Conservation (phyloP, 2,888 invertebrate genomes). For the Branchipolynoe longqiensis region DNA sequence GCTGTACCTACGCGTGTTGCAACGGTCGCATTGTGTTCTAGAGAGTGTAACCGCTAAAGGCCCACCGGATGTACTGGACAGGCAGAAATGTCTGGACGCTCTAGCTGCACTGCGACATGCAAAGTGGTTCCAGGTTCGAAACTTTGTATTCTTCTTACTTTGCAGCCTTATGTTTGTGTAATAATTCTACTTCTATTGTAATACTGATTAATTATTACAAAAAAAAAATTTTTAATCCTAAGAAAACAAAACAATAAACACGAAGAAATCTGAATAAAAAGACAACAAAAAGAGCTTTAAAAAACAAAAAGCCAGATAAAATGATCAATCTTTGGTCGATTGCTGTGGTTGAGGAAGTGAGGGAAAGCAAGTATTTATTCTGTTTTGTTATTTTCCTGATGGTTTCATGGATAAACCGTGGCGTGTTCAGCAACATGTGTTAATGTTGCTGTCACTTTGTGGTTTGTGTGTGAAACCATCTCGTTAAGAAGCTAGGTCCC, state of each 20-base stretch:
- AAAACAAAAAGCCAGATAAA: conserved; percentile 39
- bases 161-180: conserved; percentile 75
- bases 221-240: background rate
- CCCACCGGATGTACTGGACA: conserved; percentile 96
- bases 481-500: background rate
- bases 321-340: conserved; percentile 65
- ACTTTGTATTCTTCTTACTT: conserved; percentile 70
- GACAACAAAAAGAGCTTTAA: background rate
- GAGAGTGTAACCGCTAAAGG: conserved; percentile 85
- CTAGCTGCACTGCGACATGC: conserved; percentile 99
- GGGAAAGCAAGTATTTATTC: conserved; percentile 54
- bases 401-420: conserved; percentile 10
- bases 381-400: background rate
- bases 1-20: conserved; percentile 22
- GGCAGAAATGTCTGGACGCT: conserved; percentile 99
- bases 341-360: conserved; percentile 47
- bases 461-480: conserved; percentile 9
- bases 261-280: background rate
- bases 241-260: background rate
- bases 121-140: conserved; percentile 99
- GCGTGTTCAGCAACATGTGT: background rate
- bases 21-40: conserved; percentile 75
- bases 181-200: background rate
- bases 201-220: background rate
- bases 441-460: background rate